Evolutionary conservation across 2,888 invertebrate species (phyloP).

Genomic region (Melikaiella ostensackeni): DNA sequence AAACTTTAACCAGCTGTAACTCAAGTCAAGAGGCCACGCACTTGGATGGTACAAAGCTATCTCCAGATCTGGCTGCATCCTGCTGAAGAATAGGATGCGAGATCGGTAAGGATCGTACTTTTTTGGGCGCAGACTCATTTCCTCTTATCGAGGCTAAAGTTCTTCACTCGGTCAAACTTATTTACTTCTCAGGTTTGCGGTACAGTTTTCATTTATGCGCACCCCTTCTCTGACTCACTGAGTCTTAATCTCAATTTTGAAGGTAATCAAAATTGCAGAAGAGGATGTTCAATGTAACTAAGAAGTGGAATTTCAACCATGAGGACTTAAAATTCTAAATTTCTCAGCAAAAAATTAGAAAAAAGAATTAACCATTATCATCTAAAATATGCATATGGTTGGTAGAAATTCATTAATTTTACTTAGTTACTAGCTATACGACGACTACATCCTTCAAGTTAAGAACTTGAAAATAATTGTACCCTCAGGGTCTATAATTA

Average conservation of each 20-base stretch:
- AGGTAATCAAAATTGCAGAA: not conserved
- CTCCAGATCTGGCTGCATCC: constrained; percentile 66
- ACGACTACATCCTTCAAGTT: not conserved
- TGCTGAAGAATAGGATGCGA: constrained; percentile 65
- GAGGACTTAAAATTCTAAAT: not conserved
- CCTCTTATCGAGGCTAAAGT: constrained; percentile 41
- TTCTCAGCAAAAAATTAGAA: not conserved
- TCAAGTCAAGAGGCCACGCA: constrained; percentile 67
- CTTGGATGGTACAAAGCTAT: constrained; percentile 67
- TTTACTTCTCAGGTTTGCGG: not conserved
- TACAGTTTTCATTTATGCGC: not conserved
- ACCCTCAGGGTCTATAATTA: not conserved
- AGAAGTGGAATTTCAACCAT: not conserved
- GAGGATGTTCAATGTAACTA: too few species aligned
- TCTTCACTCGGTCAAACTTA: constrained; percentile 21
- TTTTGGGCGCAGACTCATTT: constrained; percentile 58
- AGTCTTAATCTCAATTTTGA: not conserved
- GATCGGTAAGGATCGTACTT: constrained; percentile 61
- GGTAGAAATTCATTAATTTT: not conserved
- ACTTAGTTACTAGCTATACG: not conserved
- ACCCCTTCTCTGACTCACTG: not conserved
- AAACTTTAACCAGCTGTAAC: constrained; percentile 69
- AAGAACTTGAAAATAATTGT: constrained; percentile 3
- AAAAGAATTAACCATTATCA: not conserved
- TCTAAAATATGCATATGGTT: not conserved